These are phyloP conservation scores for Caenorhabditis wallacei DNA, from an alignment of 2,888 invertebrate genomes.

Conservation along the genomic window DNA sequence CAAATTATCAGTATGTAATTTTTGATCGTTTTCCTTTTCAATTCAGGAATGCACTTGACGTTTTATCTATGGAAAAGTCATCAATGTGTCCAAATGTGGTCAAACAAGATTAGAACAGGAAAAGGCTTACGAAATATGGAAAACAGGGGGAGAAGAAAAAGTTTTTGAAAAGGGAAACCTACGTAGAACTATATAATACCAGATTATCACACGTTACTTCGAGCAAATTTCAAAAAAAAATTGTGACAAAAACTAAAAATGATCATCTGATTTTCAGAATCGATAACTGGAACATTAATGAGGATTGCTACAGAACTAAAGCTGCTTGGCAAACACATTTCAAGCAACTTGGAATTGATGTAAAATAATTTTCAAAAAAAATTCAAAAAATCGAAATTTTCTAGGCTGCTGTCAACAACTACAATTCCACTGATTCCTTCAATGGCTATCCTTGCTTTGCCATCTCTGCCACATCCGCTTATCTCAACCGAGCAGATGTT, in stretches of 20 bases:
- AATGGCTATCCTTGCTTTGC: conserved; percentile 70
- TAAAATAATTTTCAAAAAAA: not conserved
- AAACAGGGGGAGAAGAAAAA: not conserved
- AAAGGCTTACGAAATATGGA: conserved; percentile 11
- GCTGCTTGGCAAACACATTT: conserved; percentile 28
- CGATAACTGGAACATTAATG: conserved; percentile 64
- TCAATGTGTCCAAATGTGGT: not conserved
- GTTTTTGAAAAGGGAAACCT: not conserved
- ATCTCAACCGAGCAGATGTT: conserved; percentile 69
- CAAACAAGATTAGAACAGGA: not conserved
- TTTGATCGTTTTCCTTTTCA: conserved; percentile 18
- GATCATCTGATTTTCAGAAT: too few relatives aligned
- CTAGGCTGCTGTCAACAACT: conserved; percentile 49
- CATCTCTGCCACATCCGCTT: conserved; percentile 44
- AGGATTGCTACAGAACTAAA: conserved; percentile 68
- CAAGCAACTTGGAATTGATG: conserved; percentile 52
- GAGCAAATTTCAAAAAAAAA: too few relatives aligned
- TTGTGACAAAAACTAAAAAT: too few relatives aligned
- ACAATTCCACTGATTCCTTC: conserved; percentile 68
- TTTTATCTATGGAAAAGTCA: conserved; percentile 18
- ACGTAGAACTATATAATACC: too few relatives aligned
- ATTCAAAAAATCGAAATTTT: not conserved
- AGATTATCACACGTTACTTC: too few relatives aligned
- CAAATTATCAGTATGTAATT: conserved; percentile 43
- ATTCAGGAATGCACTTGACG: not conserved